phyloP scores from a whole-genome alignment of 2,888 invertebrate species.

The Oscheius onirici region DNA sequence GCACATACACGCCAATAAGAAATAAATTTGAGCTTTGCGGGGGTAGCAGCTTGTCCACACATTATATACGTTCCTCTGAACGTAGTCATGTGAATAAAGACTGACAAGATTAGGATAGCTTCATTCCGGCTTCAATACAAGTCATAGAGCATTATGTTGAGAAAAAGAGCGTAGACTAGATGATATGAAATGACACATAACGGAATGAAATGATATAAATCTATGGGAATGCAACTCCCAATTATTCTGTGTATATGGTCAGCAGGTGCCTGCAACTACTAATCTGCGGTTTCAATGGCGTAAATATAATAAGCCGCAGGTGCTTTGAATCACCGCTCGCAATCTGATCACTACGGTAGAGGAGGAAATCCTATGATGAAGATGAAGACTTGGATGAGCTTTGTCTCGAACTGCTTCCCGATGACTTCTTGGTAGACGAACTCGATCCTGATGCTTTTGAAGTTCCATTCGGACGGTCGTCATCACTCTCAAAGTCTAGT shows the following conservation, averaged over 20 bases:
- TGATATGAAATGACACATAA: no score
- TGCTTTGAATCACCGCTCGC: not conserved
- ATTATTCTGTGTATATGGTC: constrained; percentile 8
- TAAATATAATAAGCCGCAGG: not conserved
- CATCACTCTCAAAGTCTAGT: constrained; percentile 18
- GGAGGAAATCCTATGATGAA: not conserved
- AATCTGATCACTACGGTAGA: not conserved
- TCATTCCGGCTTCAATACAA: no score
- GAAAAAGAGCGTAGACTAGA: no score
- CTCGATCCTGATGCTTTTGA: not conserved
- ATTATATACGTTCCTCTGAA: no score
- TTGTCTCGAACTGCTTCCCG: not conserved
- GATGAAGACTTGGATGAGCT: constrained; percentile 8
- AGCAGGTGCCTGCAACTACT: not conserved
- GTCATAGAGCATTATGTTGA: no score
- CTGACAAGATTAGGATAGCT: no score
- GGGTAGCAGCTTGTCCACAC: no score
- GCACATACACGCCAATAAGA: not conserved
- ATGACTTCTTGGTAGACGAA: not conserved
- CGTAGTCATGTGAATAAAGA: no score
- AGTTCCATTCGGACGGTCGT: not conserved
- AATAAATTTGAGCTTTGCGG: no score
- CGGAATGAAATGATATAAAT: no score
- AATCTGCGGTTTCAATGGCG: constrained; percentile 12
- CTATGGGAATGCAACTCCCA: not conserved